Percentiles rank a stretch among this genome's conserved stretches.
These are phyloP conservation scores for Ectemnius cavifrons DNA, from an alignment of 2,888 invertebrate species.

Conservation along the genomic window DNA sequence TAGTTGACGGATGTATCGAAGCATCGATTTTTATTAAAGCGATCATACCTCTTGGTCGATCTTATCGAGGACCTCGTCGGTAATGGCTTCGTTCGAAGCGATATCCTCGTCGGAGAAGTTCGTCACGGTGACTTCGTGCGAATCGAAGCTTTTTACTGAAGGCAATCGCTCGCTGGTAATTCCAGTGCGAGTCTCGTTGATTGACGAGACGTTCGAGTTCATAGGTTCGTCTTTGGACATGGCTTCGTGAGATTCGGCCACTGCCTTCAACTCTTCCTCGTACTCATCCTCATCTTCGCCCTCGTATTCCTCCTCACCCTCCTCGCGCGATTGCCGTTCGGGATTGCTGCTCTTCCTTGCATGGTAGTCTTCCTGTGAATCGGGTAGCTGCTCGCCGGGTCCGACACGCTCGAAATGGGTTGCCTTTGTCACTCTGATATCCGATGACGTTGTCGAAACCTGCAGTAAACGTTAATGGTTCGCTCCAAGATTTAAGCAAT, in stretches of 20 bases:
- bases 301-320: slow-evolving; percentile 45
- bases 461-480: neutral
- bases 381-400: neutral
- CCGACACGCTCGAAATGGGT: neutral
- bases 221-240: slow-evolving; percentile 66
- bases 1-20: too few relatives aligned
- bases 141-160: slow-evolving; percentile 60
- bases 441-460: neutral
- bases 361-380: slow-evolving; percentile 21
- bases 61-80: slow-evolving; percentile 49
- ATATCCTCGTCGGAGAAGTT: slow-evolving; percentile 65
- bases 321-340: slow-evolving; percentile 41
- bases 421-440: neutral
- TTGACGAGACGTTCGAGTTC: slow-evolving; percentile 49
- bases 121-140: slow-evolving; percentile 61
- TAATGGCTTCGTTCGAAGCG: slow-evolving; percentile 64
- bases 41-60: slow-evolving; percentile 57
- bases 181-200: slow-evolving; percentile 48
- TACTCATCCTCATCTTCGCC: slow-evolving; percentile 62
- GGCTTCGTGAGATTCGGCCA: slow-evolving; percentile 68
- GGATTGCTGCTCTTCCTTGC: slow-evolving; percentile 25
- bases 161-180: neutral
- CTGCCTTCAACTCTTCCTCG: slow-evolving; percentile 66
- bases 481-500: neutral
- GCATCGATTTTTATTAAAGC: too few relatives aligned